phyloP scores from a whole-genome alignment of 2,797 vertebrate genomes.

The Poeciliopsis turneri region DNA sequence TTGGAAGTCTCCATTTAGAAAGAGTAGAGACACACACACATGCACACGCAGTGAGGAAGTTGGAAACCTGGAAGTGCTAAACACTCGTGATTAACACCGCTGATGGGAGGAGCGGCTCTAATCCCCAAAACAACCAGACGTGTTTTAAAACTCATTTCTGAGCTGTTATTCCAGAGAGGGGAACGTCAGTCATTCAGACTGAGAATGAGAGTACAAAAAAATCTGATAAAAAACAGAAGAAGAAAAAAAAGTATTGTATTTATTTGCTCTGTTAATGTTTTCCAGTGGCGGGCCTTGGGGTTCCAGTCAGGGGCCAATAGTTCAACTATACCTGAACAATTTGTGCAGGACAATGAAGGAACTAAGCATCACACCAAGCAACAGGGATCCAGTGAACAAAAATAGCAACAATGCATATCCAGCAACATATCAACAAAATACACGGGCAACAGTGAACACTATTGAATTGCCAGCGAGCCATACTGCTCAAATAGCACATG shows the following conservation, averaged over 20 bases:
- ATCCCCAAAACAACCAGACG: constrained; percentile 60
- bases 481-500: too few relatives aligned
- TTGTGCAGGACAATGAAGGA: too few relatives aligned
- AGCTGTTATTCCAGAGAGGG: constrained; percentile 24
- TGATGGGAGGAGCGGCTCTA: constrained; percentile 45
- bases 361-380: too few relatives aligned
- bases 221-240: neutral
- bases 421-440: too few relatives aligned
- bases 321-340: too few relatives aligned
- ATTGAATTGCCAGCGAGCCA: too few relatives aligned
- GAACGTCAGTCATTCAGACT: constrained; percentile 23
- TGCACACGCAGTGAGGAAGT: constrained; percentile 20
- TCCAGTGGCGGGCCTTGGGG: too few relatives aligned
- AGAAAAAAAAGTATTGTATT: too few relatives aligned
- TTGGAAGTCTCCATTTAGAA: constrained; percentile 53
- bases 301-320: too few relatives aligned
- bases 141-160: constrained; percentile 38
- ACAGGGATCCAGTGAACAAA: too few relatives aligned
- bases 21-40: constrained; percentile 5
- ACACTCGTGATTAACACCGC: constrained; percentile 59
- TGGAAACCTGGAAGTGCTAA: constrained; percentile 60
- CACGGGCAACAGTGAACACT: too few relatives aligned
- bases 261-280: neutral
- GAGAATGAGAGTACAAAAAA: neutral
- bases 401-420: too few relatives aligned